Evolutionary conservation across 2,797 vertebrate species (phyloP).

Genomic region (Nyctalus aviator): DNA sequence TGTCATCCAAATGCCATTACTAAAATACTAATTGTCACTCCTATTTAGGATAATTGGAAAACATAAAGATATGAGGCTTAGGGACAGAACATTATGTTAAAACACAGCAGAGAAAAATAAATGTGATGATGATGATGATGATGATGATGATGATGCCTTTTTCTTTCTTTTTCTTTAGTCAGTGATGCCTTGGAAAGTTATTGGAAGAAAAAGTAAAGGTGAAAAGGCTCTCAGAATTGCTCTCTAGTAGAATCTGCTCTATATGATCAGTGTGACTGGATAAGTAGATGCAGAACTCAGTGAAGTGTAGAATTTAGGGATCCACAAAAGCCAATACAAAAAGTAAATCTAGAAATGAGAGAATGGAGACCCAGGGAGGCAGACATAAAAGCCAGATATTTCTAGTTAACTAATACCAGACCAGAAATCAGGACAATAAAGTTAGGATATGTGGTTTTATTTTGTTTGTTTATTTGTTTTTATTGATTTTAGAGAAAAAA

Average conservation of each 20-base stretch:
- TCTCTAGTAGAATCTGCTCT: background rate
- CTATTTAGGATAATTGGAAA: background rate
- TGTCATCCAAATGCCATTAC: background rate
- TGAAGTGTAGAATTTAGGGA: background rate
- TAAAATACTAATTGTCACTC: background rate
- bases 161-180: background rate
- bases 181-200: background rate
- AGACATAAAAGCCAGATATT: background rate
- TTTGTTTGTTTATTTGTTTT: too few relatives aligned
- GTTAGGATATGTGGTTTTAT: background rate
- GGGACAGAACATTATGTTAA: background rate
- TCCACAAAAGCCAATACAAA: background rate
- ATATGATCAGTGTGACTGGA: background rate
- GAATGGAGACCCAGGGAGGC: background rate
- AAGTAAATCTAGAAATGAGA: background rate
- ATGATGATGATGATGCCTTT: background rate
- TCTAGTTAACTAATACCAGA: background rate
- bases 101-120: background rate
- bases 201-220: background rate
- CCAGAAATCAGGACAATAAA: background rate
- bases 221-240: background rate
- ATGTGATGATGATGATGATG: background rate
- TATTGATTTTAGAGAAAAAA: too few relatives aligned
- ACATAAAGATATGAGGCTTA: background rate
- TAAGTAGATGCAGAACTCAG: background rate